Base-by-base conservation (phyloP, 2,113 vertebrate species). In the Phrynocephalus versicolor region DNA sequence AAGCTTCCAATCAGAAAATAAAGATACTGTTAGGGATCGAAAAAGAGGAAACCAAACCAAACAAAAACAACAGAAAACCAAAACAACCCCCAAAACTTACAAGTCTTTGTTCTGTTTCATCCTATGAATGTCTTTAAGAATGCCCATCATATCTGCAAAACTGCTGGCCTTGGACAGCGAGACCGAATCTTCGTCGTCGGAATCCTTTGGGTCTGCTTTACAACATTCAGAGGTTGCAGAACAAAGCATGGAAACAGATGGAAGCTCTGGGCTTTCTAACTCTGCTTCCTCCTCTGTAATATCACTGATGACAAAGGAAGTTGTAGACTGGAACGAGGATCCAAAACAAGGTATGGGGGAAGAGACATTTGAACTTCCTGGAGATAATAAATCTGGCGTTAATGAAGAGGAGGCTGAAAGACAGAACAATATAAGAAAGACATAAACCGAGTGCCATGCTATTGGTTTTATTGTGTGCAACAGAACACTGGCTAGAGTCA, bases 151-250 rank as follows among this genome's bases (percentile, higher is more conserved):
- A 83, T 99, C 99, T 1, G 99, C 99, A 88, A 99, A 99, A 89
- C 99, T 99, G 93, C 98, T 99, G 94, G 99, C 99, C 94, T 99
- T 99, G 30, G 99, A 99, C 0, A 99, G 97, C 0, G 98, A 99
- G 79, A 99, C 92, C 0, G 98, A 98, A 84, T 99, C 98, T 83
- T 99, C 98, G 3, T 97, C 97, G 30, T 99, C 99, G 0, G 97
- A 95, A n/a, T 97, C 97, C 87, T 89, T 95, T 4, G 93, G 87
- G 70, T 96, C 96, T 1, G 97, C 93, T 91, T 96, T 96, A 88
- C 97, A 97, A 80, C 97, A 97, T 92, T 99, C 98, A 21, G 98
- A 97, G 89, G 97, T 97, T 18, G 97, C 95, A 6, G 98, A 98
- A 85, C 97, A 96, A 6, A 97, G 97, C 96, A 97, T 92, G 88